Percentiles rank a stretch among this genome's conserved stretches.
Evolutionary conservation across 2,797 vertebrate species (phyloP).

Genomic region (Rhincodon typus): DNA sequence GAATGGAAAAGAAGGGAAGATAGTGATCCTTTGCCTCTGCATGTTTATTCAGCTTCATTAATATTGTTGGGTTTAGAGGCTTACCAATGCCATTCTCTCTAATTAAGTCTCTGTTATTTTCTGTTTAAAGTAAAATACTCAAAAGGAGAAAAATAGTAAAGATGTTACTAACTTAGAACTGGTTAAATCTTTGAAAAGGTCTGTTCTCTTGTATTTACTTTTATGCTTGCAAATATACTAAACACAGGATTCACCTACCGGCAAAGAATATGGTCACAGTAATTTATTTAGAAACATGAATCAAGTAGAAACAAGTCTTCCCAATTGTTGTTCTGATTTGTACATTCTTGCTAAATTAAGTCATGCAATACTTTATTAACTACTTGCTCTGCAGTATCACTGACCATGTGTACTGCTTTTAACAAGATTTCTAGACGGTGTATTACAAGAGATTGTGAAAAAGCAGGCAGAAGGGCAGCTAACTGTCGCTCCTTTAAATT

Average conservation of each 20-base stretch:
- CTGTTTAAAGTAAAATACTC: neutral
- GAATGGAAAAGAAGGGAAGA: neutral
- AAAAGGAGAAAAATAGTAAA: neutral
- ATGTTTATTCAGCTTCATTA: neutral
- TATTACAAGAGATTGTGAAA: neutral
- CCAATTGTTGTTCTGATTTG: slow-evolving; percentile 6
- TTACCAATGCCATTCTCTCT: neutral
- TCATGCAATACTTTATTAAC: neutral
- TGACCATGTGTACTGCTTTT: neutral
- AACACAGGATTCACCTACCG: neutral
- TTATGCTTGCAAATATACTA: neutral
- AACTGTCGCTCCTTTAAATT: neutral
- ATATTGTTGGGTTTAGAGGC: neutral
- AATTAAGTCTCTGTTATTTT: neutral
- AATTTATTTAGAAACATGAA: neutral
- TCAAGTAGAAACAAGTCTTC: neutral
- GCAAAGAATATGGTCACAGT: neutral
- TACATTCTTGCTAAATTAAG: neutral
- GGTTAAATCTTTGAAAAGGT: neutral
- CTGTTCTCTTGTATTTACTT: neutral
- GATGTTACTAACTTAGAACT: neutral
- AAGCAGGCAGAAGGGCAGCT: neutral
- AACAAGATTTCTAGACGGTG: neutral
- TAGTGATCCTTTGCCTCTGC: neutral
- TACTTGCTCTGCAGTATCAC: neutral